Percentiles rank a stretch among this genome's conserved stretches.
These are phyloP conservation scores for Drosophila pruinosa DNA, from an alignment of 1,140 invertebrate species.

Conservation along the genomic window DNA sequence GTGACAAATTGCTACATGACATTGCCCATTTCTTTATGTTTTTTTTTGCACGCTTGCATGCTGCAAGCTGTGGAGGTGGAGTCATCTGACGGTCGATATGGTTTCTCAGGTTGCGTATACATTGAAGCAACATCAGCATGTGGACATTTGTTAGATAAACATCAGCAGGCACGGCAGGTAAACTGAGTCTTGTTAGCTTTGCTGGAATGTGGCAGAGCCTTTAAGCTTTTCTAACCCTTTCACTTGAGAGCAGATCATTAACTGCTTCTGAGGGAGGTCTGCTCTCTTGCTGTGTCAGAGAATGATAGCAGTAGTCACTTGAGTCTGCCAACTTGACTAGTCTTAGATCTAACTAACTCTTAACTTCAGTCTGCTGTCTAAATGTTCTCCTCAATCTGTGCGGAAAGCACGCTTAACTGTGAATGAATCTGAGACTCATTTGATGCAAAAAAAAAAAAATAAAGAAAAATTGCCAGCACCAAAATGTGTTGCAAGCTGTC, in stretches of 20 bases:
- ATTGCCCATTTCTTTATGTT: slow-evolving; percentile 34
- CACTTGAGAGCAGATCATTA: neutral
- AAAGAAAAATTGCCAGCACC: too few species aligned
- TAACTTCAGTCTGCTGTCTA: slow-evolving; percentile 13
- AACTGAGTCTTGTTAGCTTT: slow-evolving; percentile 32
- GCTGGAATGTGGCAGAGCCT: neutral
- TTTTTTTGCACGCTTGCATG: slow-evolving; percentile 40
- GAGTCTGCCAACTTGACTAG: slow-evolving; percentile 1
- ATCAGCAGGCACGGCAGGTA: slow-evolving; percentile 32
- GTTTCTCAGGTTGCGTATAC: slow-evolving; percentile 15
- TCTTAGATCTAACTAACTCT: slow-evolving; percentile 11
- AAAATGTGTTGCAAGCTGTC: slow-evolving; percentile 33
- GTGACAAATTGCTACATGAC: slow-evolving; percentile 73
- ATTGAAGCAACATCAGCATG: slow-evolving; percentile 19
- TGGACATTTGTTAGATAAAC: slow-evolving; percentile 66
- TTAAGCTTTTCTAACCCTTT: too few species aligned
- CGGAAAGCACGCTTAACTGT: slow-evolving; percentile 49
- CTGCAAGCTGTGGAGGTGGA: slow-evolving; percentile 3
- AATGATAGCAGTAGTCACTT: slow-evolving; percentile 4
- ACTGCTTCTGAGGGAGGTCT: neutral
- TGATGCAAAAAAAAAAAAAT: slow-evolving; percentile 49
- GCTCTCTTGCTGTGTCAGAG: neutral
- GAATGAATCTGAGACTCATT: slow-evolving; percentile 59
- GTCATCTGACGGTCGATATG: slow-evolving; percentile 29
- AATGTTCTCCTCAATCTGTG: slow-evolving; percentile 9